phyloP scores from a whole-genome alignment of 2,113 vertebrate species.

The Phylloscopus trochilus region DNA sequence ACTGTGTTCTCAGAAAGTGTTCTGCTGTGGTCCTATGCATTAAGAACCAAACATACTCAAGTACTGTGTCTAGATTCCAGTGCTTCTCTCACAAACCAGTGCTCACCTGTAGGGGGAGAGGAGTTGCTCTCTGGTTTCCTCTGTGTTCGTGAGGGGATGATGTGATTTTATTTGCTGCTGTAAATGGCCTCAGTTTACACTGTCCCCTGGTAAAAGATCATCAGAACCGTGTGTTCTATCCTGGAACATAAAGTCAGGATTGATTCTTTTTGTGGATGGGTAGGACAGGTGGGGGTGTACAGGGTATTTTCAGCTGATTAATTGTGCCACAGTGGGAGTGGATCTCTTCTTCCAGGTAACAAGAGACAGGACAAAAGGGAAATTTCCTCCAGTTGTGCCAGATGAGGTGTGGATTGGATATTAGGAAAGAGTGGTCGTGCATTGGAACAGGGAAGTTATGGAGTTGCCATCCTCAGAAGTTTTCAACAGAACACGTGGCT shows the following conservation, averaged over 20 bases:
- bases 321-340: no score
- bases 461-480: neutral
- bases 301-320: neutral
- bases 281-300: neutral
- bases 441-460: neutral
- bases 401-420: neutral
- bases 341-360: neutral
- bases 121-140: neutral
- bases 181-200: neutral
- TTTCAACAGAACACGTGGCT: accelerated
- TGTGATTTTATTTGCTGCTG: neutral
- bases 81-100: neutral
- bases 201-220: neutral
- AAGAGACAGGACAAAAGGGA: no score
- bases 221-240: neutral
- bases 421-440: neutral
- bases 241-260: neutral
- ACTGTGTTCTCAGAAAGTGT: neutral
- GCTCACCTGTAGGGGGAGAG: neutral
- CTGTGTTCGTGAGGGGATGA: accelerated
- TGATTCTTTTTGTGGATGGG: neutral
- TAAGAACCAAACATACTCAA: neutral
- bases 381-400: neutral
- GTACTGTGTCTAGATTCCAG: neutral
- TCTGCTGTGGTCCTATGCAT: neutral